A percentile compares a stretch with the other conserved stretches of the same genome.
phyloP scores from a whole-genome alignment of 1,140 invertebrate genomes.

The Pemphigus obesinymphae region DNA sequence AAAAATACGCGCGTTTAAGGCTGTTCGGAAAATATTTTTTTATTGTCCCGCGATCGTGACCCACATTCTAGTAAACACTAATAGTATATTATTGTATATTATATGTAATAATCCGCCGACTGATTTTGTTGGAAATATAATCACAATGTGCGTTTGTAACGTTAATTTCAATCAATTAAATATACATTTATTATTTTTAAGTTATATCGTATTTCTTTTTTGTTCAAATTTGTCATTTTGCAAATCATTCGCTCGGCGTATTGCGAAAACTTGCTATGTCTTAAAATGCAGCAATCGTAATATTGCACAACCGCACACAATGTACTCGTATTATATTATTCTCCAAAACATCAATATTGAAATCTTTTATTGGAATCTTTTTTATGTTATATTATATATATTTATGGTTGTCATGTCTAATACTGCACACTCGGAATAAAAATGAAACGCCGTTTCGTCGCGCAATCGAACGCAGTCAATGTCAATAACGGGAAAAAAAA shows the following conservation, averaged over 20 bases:
- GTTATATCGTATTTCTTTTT: not conserved
- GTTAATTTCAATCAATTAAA: conserved; percentile 22
- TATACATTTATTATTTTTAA: not conserved
- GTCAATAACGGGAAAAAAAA: too few relatives aligned
- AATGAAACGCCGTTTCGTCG: too few relatives aligned
- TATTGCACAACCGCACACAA: not conserved
- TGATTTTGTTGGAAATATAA: not conserved
- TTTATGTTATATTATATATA: too few relatives aligned
- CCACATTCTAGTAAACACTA: not conserved
- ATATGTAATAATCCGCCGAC: not conserved
- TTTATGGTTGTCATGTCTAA: too few relatives aligned
- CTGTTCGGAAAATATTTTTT: conserved; percentile 14
- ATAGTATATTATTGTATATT: not conserved
- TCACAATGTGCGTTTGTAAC: too few relatives aligned
- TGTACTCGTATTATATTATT: not conserved
- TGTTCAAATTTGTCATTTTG: not conserved
- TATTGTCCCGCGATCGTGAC: not conserved
- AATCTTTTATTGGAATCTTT: too few relatives aligned
- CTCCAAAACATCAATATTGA: not conserved
- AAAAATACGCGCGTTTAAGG: conserved; percentile 13
- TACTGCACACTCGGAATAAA: too few relatives aligned
- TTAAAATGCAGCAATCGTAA: not conserved
- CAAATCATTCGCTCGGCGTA: not conserved
- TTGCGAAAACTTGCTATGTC: not conserved
- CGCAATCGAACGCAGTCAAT: too few relatives aligned